These are phyloP conservation scores for Hermaeophaga mercurialis DNA, from an alignment of 2,888 invertebrate species.

Conservation along the genomic window DNA sequence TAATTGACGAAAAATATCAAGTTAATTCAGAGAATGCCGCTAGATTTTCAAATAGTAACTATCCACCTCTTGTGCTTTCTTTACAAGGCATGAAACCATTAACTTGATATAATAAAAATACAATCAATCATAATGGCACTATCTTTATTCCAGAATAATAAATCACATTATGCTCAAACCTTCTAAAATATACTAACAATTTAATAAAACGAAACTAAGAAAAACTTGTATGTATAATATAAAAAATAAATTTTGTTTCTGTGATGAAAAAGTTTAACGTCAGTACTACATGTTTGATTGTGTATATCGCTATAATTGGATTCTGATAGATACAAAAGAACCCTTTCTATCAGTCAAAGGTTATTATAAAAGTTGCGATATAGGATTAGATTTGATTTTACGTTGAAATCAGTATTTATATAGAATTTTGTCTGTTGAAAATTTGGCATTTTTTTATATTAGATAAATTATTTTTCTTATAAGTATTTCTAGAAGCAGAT, in stretches of 20 bases:
- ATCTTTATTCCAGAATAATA: constrained; percentile 17
- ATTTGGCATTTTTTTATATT: too few species aligned
- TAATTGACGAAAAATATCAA: too few species aligned
- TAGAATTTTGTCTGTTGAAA: too few species aligned
- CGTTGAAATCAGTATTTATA: not conserved
- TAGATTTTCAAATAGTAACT: too few species aligned
- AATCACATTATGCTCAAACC: constrained; percentile 15
- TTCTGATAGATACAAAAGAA: not conserved
- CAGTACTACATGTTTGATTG: constrained; percentile 2
- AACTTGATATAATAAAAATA: too few species aligned
- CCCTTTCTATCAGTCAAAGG: not conserved
- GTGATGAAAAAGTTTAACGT: constrained; percentile 7
- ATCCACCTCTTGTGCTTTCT: too few species aligned
- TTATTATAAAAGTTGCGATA: not conserved
- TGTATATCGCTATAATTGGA: not conserved
- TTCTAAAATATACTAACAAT: constrained; percentile 3
- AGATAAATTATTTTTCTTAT: too few species aligned
- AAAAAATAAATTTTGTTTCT: constrained; percentile 6
- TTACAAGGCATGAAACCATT: too few species aligned
- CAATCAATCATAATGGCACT: constrained; percentile 6
- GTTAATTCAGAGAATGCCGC: too few species aligned
- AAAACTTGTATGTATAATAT: not conserved
- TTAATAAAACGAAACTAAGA: constrained; percentile 5
- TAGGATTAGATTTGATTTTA: not conserved
- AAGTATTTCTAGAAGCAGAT: too few species aligned